phyloP scores from a whole-genome alignment of 2,888 invertebrate species.

The Hyalella azteca region DNA sequence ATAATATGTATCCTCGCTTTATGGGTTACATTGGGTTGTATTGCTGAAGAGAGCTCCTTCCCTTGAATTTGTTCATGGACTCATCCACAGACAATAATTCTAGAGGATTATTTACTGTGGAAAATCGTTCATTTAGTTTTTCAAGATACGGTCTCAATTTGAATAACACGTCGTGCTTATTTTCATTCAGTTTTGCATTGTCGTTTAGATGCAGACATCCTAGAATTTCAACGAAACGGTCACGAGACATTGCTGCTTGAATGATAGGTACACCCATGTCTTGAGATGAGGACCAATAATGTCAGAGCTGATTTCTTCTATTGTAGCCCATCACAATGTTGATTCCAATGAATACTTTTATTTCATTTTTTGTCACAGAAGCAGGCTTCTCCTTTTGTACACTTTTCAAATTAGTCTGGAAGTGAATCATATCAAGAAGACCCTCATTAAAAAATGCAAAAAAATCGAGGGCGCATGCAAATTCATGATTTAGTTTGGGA shows the following conservation, averaged over 20 bases:
- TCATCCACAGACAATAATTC: slow-evolving; percentile 53
- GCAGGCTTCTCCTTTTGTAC: slow-evolving; percentile 38
- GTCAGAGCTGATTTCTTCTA: slow-evolving; percentile 30
- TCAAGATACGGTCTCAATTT: slow-evolving; percentile 42
- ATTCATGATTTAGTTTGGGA: too few species aligned
- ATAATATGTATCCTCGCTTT: slow-evolving; percentile 60
- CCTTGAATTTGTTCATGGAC: slow-evolving; percentile 60
- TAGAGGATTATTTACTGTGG: not conserved
- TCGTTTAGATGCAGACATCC: slow-evolving; percentile 48
- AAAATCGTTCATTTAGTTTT: slow-evolving; percentile 31
- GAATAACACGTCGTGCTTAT: slow-evolving; percentile 41
- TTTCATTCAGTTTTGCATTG: slow-evolving; percentile 43
- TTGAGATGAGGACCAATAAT: slow-evolving; percentile 39
- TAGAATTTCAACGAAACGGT: slow-evolving; percentile 41
- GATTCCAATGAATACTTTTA: slow-evolving; percentile 45
- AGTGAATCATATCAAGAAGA: slow-evolving; percentile 27
- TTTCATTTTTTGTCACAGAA: slow-evolving; percentile 40
- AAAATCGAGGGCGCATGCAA: too few species aligned
- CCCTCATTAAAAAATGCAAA: slow-evolving; percentile 43
- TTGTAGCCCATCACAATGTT: slow-evolving; percentile 50
- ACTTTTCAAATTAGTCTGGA: slow-evolving; percentile 44
- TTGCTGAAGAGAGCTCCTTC: slow-evolving; percentile 59
- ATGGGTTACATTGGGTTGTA: slow-evolving; percentile 60
- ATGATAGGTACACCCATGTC: slow-evolving; percentile 42
- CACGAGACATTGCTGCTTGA: slow-evolving; percentile 44